These are phyloP conservation scores for Eristalis intricaria DNA, from an alignment of 2,888 invertebrate genomes.

Conservation along the genomic window DNA sequence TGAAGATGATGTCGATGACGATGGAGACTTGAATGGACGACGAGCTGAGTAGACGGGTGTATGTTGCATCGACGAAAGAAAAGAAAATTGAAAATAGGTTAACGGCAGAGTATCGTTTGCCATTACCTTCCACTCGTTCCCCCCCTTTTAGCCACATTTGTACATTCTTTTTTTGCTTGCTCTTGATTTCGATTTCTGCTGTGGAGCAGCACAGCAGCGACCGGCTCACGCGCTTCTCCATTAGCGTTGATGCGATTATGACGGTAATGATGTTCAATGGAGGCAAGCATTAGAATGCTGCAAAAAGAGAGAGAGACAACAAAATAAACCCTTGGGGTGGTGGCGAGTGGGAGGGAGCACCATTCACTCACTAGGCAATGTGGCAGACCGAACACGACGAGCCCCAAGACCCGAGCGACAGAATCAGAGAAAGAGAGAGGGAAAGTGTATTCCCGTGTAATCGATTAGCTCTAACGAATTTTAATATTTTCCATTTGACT, in stretches of 20 bases:
- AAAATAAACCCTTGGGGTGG: background rate
- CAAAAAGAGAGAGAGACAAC: background rate
- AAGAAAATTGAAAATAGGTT: conserved; percentile 66
- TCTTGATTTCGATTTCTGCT: conserved; percentile 47
- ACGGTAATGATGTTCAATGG: conserved; percentile 44
- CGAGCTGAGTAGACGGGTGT: background rate
- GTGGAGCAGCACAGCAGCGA: background rate
- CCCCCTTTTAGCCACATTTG: background rate
- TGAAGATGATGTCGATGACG: conserved; percentile 37
- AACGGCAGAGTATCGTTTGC: conserved; percentile 62
- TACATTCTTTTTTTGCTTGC: background rate
- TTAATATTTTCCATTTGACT: conserved; percentile 25
- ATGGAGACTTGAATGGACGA: conserved; percentile 21
- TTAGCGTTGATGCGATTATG: conserved; percentile 69
- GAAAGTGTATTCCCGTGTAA: background rate
- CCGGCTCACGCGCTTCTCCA: conserved; percentile 55
- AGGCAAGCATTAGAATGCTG: conserved; percentile 19
- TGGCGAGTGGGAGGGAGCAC: background rate
- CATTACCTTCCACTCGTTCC: conserved; percentile 8
- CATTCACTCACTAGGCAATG: background rate
- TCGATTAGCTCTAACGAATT: conserved; percentile 29
- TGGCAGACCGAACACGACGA: background rate
- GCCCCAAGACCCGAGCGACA: background rate
- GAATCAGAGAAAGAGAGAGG: background rate
- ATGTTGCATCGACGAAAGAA: conserved; percentile 23